phyloP scores from a whole-genome alignment of 1,140 invertebrate genomes.

The Scaptomyza hsui region DNA sequence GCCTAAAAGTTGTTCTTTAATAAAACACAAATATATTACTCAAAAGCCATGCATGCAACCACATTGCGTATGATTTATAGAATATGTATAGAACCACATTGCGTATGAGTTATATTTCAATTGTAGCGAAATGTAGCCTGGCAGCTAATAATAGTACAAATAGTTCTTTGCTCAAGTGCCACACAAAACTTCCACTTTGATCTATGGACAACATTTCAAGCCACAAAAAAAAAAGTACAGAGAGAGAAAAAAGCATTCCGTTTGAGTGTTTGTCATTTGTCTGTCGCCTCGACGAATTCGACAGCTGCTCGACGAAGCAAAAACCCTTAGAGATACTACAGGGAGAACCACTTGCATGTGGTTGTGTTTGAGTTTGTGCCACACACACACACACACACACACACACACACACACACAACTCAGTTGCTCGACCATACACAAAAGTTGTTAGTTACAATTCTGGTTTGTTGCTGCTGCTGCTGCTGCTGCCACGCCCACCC shows the following conservation, averaged over 20 bases:
- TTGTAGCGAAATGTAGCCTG: background rate
- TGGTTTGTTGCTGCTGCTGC: slow-evolving; percentile 9
- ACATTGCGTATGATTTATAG: background rate
- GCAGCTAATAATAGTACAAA: background rate
- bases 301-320: slow-evolving; percentile 13
- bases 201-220: slow-evolving; percentile 11
- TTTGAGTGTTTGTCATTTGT: slow-evolving; percentile 10
- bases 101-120: background rate
- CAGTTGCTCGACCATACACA: slow-evolving; percentile 50
- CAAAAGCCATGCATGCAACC: slow-evolving; percentile 8
- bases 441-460: slow-evolving; percentile 67
- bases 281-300: slow-evolving; percentile 10
- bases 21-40: background rate
- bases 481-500: slow-evolving; percentile 23
- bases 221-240: background rate
- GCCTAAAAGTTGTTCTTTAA: too few species aligned
- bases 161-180: background rate
- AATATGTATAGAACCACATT: background rate
- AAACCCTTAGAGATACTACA: background rate
- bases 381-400: slow-evolving; percentile 22
- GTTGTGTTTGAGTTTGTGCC: slow-evolving; percentile 13
- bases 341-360: slow-evolving; percentile 21
- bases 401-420: slow-evolving; percentile 15
- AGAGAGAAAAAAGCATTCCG: background rate
- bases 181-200: slow-evolving; percentile 5